Evolutionary conservation across 2,888 invertebrate species (phyloP).

Genomic region (Microchrysa polita): DNA sequence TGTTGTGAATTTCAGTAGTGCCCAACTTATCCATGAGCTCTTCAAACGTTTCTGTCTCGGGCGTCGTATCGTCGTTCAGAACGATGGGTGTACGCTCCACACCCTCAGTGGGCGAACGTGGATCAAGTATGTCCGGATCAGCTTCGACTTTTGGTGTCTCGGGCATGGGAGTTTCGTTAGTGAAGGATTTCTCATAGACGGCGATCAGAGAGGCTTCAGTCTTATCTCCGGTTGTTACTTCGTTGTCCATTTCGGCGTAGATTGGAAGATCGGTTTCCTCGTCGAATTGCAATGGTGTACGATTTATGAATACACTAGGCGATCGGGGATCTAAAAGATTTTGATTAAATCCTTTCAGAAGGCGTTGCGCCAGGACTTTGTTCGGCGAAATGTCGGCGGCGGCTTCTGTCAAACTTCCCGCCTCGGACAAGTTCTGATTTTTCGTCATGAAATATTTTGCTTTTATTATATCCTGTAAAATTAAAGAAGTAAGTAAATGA

Average conservation of each 20-base stretch:
- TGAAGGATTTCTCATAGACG: conserved; percentile 2
- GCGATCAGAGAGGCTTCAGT: not conserved
- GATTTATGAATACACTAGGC: conserved; percentile 46
- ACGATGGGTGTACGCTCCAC: conserved; percentile 48
- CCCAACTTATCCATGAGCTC: conserved; percentile 27
- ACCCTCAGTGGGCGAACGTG: conserved; percentile 46
- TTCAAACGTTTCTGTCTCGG: conserved; percentile 26
- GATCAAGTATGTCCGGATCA: conserved; percentile 32
- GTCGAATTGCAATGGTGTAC: conserved; percentile 49
- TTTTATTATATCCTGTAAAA: conserved; percentile 31
- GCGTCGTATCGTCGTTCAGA: conserved; percentile 19
- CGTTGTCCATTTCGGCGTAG: not conserved
- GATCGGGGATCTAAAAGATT: conserved; percentile 50
- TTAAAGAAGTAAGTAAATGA: no score
- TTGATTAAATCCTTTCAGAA: conserved; percentile 16
- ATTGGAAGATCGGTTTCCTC: conserved; percentile 35
- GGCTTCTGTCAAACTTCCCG: not conserved
- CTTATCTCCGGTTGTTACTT: not conserved
- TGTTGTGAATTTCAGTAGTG: conserved; percentile 26
- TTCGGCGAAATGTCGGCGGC: not conserved
- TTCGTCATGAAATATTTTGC: conserved; percentile 22
- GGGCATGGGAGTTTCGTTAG: not conserved
- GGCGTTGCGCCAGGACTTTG: conserved; percentile 15
- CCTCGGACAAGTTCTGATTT: conserved; percentile 29
- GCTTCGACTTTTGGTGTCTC: conserved; percentile 13